phyloP scores from a whole-genome alignment of 1,140 invertebrate genomes.

The Saccostrea cuccullata region DNA sequence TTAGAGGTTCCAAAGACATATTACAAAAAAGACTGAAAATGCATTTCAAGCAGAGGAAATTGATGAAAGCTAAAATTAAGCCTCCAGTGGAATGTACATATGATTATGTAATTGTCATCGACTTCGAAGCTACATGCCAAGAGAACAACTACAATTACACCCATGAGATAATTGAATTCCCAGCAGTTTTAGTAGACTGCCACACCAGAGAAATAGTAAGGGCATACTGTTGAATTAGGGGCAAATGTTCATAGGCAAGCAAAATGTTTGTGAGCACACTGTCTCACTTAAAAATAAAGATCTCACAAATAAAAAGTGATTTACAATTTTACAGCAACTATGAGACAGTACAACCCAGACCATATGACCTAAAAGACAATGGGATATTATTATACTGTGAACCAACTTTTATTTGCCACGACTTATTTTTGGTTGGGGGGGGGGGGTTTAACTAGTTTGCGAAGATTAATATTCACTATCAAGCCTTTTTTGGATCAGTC shows the following conservation, averaged over 20 bases:
- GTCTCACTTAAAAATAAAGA: too few species aligned
- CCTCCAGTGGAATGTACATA: slow-evolving; percentile 62
- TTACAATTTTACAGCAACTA: too few species aligned
- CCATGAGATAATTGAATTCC: slow-evolving; percentile 88
- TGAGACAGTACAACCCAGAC: too few species aligned
- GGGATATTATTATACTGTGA: too few species aligned
- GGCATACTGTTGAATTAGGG: slow-evolving; percentile 4
- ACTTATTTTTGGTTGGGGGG: too few species aligned
- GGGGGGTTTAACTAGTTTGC: too few species aligned
- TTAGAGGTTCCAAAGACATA: slow-evolving; percentile 79
- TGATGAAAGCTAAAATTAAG: slow-evolving; percentile 73
- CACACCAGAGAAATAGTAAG: slow-evolving; percentile 81
- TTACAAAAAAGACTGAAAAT: slow-evolving; percentile 81
- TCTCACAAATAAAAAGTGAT: too few species aligned
- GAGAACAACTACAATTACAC: slow-evolving; percentile 75
- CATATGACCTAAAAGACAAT: too few species aligned
- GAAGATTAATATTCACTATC: too few species aligned
- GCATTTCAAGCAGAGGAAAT: slow-evolving; percentile 79
- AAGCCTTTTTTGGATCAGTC: too few species aligned
- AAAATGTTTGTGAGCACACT: too few species aligned
- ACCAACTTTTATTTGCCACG: too few species aligned
- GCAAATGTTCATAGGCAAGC: not conserved
- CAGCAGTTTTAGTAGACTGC: slow-evolving; percentile 85
- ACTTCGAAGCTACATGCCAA: slow-evolving; percentile 85
- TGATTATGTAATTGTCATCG: slow-evolving; percentile 82